Evolutionary conservation across 1,140 invertebrate genomes (phyloP), one percentile per base, ranked within the genome.

Genomic region (Drosophila bocqueti): DNA sequence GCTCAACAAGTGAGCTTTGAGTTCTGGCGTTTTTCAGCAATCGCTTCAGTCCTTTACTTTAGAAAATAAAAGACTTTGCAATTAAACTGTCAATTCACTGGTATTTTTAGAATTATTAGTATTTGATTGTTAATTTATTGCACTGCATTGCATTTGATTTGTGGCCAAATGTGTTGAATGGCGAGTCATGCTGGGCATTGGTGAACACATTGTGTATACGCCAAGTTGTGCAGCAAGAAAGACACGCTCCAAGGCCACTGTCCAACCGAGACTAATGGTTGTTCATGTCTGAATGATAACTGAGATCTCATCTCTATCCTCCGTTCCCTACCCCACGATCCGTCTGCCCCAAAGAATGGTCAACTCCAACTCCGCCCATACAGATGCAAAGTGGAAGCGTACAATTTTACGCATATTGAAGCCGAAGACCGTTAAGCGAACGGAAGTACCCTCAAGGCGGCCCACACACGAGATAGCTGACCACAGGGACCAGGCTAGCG

Each of bases 101-200:
- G 67, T 61, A 72, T 79, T 76, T 76, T 59, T 59, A 68, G 65
- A 89, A 87, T 74, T 90, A 85, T 85, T 89, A 90, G 83, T 90
- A 69, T 85, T 85, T 89, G 72, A 90, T 89, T 89, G 81, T 49
- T 82, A 91, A 89, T 90, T 89, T 89, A 91, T 90, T 67, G 54
- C 63, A 85, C 79, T 59, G 50, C 63, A 85, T 31, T 61, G 74
- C 57, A 58, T 69, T 80, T 78, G 65, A 59, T 72, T 78, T 81
- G 66, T 75, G 76, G 63, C 54, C 67, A 38, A 55, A 38, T 55
- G 81, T 54, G 76, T 73, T 77, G 73, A 80, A 76, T 80, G 47
- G 42, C 24, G 69, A 55, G 52, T 52, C 63, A 64, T 36, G 55
- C 21, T 50, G 40, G 38, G 40, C 42, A 26, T 52, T 43, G 55